Base-by-base conservation (phyloP, 2,888 invertebrate genomes). In the Hirtodrosophila histrioides region DNA sequence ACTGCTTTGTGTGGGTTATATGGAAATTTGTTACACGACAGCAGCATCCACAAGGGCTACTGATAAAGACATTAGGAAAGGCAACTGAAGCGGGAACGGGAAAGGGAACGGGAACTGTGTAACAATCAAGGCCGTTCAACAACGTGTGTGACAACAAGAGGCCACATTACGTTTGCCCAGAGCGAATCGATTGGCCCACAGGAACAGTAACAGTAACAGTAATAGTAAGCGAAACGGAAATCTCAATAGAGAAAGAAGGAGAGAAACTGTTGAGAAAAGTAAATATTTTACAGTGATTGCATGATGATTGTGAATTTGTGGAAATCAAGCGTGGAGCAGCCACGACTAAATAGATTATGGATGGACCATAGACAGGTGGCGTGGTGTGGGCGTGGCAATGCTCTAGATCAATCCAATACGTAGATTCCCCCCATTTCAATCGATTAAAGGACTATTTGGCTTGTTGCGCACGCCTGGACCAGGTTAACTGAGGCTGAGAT, bases 111-210 rank as follows among this genome's bases (percentile, higher is more conserved):
- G 61, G 48, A 45, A 60, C 53, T 39, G 57, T 53, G 29, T 55
- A 75, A 78, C 79, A 78, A 84, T 84, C 83, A 84, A 84, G 83
- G 83, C 65, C 88, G 65, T 80, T 71, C 41, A 57, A 61, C 56
- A 55, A 61, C 69, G 58, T 65, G 64, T 60, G 39, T 54, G 43
- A 55, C 58, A 53, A 69, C 58, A 78, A 62, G 54, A 69, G 50
- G 65, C 60, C 56, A 40, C 69, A 71, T 80, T 71, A 84, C 67
- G 71, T 69, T 48, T 49, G 70, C 39, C 70, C 83, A 86, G 55
- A 86, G 51, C 83, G 83, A 84, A 84, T 84, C 65, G 78, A 84
- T 88, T 84, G 74, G 48, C 53, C 49, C 58, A 63, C 61, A 55
- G 37, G 40, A 43, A 33, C 37, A 51, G 31, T 2, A 27, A 27